These are phyloP conservation scores for human DNA, from an alignment of 2,113 vertebrate genomes.

Conservation along the genomic window GRCh38 chr5:59940001-59940500, in stretches of 20 bases:
- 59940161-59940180: neutral
- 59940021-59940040: neutral
- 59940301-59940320: neutral
- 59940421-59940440: neutral
- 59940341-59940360: neutral
- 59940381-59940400: neutral
- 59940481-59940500: neutral
- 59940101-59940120: neutral
- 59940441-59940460: neutral
- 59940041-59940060: neutral
- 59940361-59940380: neutral
- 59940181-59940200: neutral
- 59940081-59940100: neutral
- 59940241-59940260: neutral
- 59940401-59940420: neutral
- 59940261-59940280: neutral
- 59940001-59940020: neutral
- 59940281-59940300: neutral
- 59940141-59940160: too few relatives aligned
- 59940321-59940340: neutral
- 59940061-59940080: neutral
- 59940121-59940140: accelerated
- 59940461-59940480: neutral
- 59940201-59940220: neutral
- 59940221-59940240: neutral